A percentile compares a stretch with the other conserved stretches of the same genome.
Evolutionary conservation across 2,113 vertebrate species (phyloP).

Genomic region (Muntiacus muntjak): DNA sequence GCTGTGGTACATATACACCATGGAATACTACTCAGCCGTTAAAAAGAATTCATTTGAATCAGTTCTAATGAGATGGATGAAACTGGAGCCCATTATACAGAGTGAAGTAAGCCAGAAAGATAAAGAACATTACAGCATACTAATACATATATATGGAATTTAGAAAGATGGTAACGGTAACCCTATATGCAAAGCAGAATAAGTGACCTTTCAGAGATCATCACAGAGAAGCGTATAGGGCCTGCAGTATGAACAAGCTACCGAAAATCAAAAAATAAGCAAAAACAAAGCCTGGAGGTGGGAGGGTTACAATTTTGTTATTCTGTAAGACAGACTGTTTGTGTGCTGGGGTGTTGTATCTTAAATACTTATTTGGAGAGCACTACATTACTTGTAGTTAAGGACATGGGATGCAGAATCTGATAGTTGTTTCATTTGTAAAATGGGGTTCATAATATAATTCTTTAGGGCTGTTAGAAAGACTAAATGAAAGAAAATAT

Average conservation of each 20-base stretch:
- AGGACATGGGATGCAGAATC: neutral
- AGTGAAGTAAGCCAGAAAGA: no score
- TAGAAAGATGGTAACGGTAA: no score
- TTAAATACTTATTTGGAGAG: neutral
- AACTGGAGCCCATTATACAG: no score
- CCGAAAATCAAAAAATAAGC: neutral
- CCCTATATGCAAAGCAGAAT: neutral
- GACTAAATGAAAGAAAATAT: neutral
- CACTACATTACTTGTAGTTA: neutral
- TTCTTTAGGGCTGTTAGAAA: neutral
- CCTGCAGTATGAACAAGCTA: neutral
- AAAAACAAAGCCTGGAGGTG: neutral
- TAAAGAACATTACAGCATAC: no score
- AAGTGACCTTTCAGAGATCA: neutral
- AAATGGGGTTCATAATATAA: neutral
- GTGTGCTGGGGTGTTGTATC: neutral
- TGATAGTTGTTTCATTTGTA: neutral
- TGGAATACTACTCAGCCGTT: no score
- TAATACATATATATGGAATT: no score
- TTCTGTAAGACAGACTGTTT: neutral
- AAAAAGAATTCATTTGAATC: no score
- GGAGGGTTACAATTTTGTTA: neutral
- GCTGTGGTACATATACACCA: no score
- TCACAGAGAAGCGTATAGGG: neutral
- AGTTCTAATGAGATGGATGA: no score